Evolutionary conservation across 2,113 vertebrate genomes (phyloP).

Genomic region (Vidua macroura): DNA sequence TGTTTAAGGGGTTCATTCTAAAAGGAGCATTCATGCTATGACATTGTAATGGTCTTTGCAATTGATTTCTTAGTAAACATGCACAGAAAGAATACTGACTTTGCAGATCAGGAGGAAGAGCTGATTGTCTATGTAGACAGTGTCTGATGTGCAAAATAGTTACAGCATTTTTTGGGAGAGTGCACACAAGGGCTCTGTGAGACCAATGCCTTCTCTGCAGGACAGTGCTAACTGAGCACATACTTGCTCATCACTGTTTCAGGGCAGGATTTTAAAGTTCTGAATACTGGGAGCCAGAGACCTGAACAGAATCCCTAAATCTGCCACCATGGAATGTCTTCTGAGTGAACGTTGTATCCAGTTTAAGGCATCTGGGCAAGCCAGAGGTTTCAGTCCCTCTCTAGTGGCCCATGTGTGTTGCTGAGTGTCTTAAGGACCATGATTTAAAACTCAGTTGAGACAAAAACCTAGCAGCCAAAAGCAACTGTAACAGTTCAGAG

Average conservation of each 20-base stretch:
- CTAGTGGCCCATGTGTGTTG: accelerated
- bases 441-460: not conserved
- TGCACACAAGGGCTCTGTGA: accelerated
- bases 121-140: not conserved
- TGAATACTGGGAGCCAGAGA: not conserved
- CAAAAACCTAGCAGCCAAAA: not conserved
- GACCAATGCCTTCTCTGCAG: not conserved
- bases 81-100: not conserved
- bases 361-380: not conserved
- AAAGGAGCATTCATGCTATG: not conserved
- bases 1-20: not conserved
- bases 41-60: not conserved
- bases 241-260: not conserved
- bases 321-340: not conserved
- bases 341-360: not conserved
- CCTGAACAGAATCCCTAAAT: not conserved
- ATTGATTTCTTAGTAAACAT: not conserved
- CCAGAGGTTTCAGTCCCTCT: not conserved
- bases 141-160: not conserved
- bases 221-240: not conserved
- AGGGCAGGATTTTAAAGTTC: not conserved
- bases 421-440: not conserved
- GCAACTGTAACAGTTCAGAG: not conserved
- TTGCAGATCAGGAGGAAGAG: not conserved
- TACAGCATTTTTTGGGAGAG: not conserved